Evolutionary conservation across 2,888 invertebrate species (phyloP).

Genomic region (Sicus ferrugineus): DNA sequence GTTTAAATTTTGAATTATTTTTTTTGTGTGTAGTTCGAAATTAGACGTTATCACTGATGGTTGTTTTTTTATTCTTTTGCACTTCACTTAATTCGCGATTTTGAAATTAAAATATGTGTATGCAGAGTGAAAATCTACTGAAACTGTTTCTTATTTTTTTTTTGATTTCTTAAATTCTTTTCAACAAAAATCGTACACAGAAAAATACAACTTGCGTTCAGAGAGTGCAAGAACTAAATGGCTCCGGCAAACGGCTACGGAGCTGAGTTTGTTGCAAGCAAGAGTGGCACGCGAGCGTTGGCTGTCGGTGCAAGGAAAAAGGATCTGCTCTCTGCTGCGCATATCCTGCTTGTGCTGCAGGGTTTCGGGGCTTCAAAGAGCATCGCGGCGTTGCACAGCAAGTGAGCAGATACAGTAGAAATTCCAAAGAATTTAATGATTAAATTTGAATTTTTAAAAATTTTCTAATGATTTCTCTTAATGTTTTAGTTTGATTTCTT

Average conservation of each 20-base stretch:
- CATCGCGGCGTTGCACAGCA: neutral
- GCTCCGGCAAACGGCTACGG: slow-evolving; percentile 54
- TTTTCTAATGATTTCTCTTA: too few species aligned
- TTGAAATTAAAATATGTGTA: slow-evolving; percentile 31
- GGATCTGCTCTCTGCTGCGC: slow-evolving; percentile 8
- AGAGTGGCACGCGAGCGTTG: slow-evolving; percentile 43
- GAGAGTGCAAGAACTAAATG: slow-evolving; percentile 67
- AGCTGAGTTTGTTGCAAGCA: slow-evolving; percentile 47
- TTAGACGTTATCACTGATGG: neutral
- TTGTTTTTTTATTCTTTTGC: slow-evolving; percentile 12
- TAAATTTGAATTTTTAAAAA: too few species aligned
- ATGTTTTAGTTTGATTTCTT: too few species aligned
- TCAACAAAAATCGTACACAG: slow-evolving; percentile 43
- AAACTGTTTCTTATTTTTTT: slow-evolving; percentile 33
- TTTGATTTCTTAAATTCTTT: slow-evolving; percentile 30
- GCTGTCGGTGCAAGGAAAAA: slow-evolving; percentile 41
- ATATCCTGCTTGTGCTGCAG: slow-evolving; percentile 16
- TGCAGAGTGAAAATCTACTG: slow-evolving; percentile 31
- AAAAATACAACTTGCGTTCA: slow-evolving; percentile 66
- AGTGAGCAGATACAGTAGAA: neutral
- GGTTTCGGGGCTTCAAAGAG: neutral
- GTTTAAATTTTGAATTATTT: too few species aligned
- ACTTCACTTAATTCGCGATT: slow-evolving; percentile 29
- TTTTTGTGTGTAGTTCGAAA: neutral
- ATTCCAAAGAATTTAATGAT: neutral